These are phyloP conservation scores for Tursiops truncatus DNA, from an alignment of 2,113 vertebrate genomes.

Conservation along the genomic window DNA sequence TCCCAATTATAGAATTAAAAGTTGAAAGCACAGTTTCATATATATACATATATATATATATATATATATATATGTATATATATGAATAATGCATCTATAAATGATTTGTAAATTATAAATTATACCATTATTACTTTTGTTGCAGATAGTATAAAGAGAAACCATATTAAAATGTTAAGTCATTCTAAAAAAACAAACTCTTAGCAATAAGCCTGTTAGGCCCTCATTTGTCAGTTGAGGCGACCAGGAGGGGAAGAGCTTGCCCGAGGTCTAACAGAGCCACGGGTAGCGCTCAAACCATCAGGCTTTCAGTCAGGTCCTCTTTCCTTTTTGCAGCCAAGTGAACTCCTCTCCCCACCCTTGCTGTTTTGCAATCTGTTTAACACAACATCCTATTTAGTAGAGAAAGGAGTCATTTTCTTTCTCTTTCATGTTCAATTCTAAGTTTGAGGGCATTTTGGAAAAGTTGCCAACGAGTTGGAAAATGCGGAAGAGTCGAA, in stretches of 20 bases:
- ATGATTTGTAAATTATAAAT: background rate
- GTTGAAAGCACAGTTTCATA: background rate
- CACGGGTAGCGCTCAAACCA: background rate
- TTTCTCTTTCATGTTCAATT: background rate
- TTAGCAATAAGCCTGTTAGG: background rate
- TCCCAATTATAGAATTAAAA: background rate
- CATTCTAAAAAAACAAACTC: background rate
- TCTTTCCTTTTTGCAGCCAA: background rate
- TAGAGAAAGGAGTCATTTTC: background rate
- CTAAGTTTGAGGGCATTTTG: background rate
- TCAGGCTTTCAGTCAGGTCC: background rate
- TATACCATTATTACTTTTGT: background rate
- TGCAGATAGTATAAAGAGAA: background rate
- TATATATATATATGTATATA: background rate
- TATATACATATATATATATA: no score
- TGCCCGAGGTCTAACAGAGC: background rate
- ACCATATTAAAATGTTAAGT: background rate
- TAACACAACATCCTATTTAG: background rate
- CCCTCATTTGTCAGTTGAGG: background rate
- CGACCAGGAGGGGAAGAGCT: accelerated
- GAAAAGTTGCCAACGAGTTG: background rate
- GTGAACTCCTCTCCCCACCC: background rate
- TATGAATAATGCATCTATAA: background rate
- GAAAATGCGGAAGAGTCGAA: background rate
- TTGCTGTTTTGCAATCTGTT: background rate